Evolutionary conservation across 2,113 vertebrate species (phyloP), one percentile per base, ranked within the genome.

Genomic region (Pluvianellus socialis): DNA sequence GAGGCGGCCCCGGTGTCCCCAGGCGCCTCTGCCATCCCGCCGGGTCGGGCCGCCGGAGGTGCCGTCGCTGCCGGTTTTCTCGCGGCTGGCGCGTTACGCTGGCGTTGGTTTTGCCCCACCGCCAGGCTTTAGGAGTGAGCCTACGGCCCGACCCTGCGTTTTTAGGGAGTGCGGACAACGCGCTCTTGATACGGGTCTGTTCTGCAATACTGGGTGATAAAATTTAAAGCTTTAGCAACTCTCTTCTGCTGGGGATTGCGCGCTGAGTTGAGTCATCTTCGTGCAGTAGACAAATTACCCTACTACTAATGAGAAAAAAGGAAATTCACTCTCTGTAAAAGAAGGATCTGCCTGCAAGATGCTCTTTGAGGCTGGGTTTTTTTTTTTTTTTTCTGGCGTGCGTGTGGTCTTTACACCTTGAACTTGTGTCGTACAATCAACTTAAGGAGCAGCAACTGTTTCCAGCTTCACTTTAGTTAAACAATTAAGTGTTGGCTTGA

Each of bases 81-180:
- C 9, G 5, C 16, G 27, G n/a, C 3, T 2, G 2, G 11, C 0
- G 0, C 2, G 0, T 6, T 21, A 9, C 4, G 9, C 30, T 17
- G 4, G 35, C 1, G 4, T 4, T 27, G 10, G 0, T 20, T 47
- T 42, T 33, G n/a, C 7, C 19, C 22, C 28, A 2, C 8, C 8
- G 2, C 6, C 59, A 38, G 49, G 3, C 33, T 7, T 38, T 38
- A 38, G 38, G 20, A 12, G 13, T 0, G 7, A 45, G 12, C 49
- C 30, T 3, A 2, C 4, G 35, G 20, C 21, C 42, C 11, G 7
- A 1, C 10, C 12, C 17, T 14, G 22, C 35, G 3, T 58, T 71
- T 71, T 40, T 20, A 1, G 50, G 33, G 40, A 24, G 59, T 3
- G 6, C 0, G 0, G 9, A 3, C 10, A 14, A 0, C 12, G 5